Evolutionary conservation across 2,113 vertebrate genomes (phyloP).

Genomic region (Nothoprocta perdicaria): DNA sequence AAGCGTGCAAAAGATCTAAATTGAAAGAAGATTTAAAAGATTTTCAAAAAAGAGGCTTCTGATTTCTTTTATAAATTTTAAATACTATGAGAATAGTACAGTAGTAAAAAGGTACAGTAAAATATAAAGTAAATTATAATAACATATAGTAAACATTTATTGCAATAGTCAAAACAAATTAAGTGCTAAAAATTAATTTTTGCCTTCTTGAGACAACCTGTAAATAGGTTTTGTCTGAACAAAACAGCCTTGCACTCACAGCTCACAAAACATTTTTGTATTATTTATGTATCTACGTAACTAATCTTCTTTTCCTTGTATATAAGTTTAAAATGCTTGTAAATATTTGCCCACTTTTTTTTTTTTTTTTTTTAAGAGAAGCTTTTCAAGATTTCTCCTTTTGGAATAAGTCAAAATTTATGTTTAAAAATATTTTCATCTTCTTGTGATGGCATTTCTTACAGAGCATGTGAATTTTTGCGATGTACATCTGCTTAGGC

Average conservation of each 20-base stretch:
- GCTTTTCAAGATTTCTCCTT: not conserved
- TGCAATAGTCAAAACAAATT: not conserved
- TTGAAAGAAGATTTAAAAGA: not conserved
- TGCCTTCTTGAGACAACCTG: slow-evolving; percentile 8
- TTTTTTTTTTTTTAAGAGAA: not conserved
- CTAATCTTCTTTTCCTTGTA: not conserved
- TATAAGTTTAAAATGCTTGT: not conserved
- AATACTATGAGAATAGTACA: not conserved
- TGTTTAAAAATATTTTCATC: slow-evolving; percentile 24
- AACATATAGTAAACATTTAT: not conserved
- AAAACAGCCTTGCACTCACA: not conserved
- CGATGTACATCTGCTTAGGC: slow-evolving; percentile 66
- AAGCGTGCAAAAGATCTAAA: not conserved
- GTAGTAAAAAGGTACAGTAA: not conserved
- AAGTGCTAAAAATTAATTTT: not conserved
- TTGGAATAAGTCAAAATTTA: not conserved
- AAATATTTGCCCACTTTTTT: not conserved
- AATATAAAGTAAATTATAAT: not conserved
- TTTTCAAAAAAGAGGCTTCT: not conserved
- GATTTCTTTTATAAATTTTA: not conserved
- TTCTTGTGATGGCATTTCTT: slow-evolving; percentile 59
- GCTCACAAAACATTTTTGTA: slow-evolving; percentile 6
- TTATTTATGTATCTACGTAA: not conserved
- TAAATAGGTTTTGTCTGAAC: slow-evolving; percentile 16
- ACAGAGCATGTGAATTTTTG: slow-evolving; percentile 57